Conservation (phyloP, 2,888 invertebrate species). For the Amorpha juglandis region DNA sequence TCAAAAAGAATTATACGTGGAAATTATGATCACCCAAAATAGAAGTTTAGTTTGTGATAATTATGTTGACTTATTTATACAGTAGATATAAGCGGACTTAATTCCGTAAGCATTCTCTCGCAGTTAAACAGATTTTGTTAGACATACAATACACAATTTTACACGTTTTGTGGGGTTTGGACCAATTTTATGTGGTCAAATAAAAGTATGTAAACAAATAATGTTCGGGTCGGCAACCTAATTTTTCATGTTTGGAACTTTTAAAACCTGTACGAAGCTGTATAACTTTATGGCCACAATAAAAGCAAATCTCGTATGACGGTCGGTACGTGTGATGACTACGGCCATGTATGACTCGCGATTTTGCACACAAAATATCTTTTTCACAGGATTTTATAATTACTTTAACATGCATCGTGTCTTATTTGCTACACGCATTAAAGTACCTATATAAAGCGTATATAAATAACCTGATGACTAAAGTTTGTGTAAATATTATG, state of each 20-base stretch:
- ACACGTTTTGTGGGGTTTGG: background rate
- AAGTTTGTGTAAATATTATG: background rate
- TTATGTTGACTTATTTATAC: no score
- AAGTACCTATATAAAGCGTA: no score
- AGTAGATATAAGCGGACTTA: no score
- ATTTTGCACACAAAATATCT: background rate
- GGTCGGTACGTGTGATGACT: conserved; percentile 35
- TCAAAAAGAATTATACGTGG: no score
- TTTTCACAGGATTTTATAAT: background rate
- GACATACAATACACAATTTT: background rate
- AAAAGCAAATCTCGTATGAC: conserved; percentile 38
- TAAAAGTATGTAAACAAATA: conserved; percentile 9
- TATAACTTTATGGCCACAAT: conserved; percentile 44
- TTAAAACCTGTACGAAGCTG: conserved; percentile 31
- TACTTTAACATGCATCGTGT: background rate
- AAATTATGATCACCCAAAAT: no score
- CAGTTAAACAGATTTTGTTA: no score
- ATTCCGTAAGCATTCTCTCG: no score
- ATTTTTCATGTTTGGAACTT: conserved; percentile 26
- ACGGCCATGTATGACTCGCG: background rate
- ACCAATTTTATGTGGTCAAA: background rate
- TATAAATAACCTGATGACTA: background rate
- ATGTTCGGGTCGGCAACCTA: background rate
- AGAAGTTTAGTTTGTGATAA: no score
- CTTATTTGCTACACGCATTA: background rate